Evolutionary conservation across 2,888 invertebrate species (phyloP), one percentile per base, ranked within the genome.

Genomic region (Drosophila picticornis): DNA sequence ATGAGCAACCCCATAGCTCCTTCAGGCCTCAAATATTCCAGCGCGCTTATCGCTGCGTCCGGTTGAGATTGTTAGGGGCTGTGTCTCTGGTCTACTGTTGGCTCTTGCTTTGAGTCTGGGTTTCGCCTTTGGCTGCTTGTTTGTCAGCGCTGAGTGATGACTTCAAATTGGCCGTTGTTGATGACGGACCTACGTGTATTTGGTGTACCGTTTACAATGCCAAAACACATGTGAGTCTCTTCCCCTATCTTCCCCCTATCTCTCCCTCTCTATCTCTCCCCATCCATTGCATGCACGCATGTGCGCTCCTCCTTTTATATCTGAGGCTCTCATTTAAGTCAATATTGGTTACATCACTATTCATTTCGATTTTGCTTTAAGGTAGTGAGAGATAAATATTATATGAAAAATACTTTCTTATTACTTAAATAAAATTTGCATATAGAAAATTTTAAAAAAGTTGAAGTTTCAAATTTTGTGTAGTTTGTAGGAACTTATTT

Each of bases 91-190:
- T 27, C 55, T 51, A 6, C 25, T 9, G 31, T 43, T 43, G 25
- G 16, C 27, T 16, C 53, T 25, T n/a, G 50, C 70, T 68, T 68
- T 52, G 62, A 52, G 74, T 55, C 58, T 58, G 52, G 43, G 31
- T 57, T 56, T 62, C 53, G 65, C 78, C 68, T 68, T 71, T 63
- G 79, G 65, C 77, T 57, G 58, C 77, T 85, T 88, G 85, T 85
- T 85, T 85, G 85, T 85, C 88, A 76, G 88, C 69, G 62, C 65
- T 86, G 87, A 87, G 89, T 86, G 89, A 87, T 87, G 87, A 84
- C 87, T 83, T 88, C 84, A 89, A 87, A 87, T 87, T 86, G 87
- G 89, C 81, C 83, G 72, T 80, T 81, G 81, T 78, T 83, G 81
- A 76, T 83, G 87, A 73, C 64, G 79, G 73, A 77, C 77, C 71